Evolutionary conservation across 2,797 vertebrate species (phyloP), one percentile per base, ranked within the genome.

Genomic region (Buceros bicornis): DNA sequence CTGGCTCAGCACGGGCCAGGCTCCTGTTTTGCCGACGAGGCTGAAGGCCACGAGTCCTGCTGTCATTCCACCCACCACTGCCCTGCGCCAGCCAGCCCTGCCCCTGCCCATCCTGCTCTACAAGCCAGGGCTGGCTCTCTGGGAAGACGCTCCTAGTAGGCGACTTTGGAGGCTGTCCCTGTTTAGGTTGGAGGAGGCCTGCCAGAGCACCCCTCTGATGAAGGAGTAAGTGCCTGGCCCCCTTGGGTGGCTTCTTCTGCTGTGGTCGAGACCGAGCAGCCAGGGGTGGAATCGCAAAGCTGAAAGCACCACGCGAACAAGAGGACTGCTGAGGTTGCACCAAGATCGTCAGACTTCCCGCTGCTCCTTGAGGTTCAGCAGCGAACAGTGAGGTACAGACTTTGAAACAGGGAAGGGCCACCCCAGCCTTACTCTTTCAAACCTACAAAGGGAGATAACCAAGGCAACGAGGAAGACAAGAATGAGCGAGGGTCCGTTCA

Each of bases 201-300:
- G 25, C n/a, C 2, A 0, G 12, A 53, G 24, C 2, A 1, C 11
- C 14, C 33, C 25, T 48, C 65, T 17, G 29, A 33, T 12, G 33
- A 51, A 82, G 58, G 18, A 7, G 61, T 37, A 47, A 45, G 29
- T 25, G 13, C 58, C 43, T 24, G 7, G 10, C 13, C 50, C 25
- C 26, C 19, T 93, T 31, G 40, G 77, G 26, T 15, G 5, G 42
- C 42, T 61, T 48, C 70, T 42, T 35, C 48, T 53, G 33, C 40
- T 31, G 5, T 8, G 40, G 51, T 57, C 0, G 0, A 65, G 71
- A 11, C 20, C 3, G n/a, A 33, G n/a, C 2, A 0, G 25, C 43
- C 4, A 0, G 6, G 33, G 26, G 17, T 69, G 31, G 60, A 54
- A 72, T 51, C 21, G 18, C 3, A 17, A 42, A 20, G 40, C 26